These are phyloP conservation scores for Patella ulyssiponensis DNA, from an alignment of 2,888 invertebrate genomes.

Conservation along the genomic window DNA sequence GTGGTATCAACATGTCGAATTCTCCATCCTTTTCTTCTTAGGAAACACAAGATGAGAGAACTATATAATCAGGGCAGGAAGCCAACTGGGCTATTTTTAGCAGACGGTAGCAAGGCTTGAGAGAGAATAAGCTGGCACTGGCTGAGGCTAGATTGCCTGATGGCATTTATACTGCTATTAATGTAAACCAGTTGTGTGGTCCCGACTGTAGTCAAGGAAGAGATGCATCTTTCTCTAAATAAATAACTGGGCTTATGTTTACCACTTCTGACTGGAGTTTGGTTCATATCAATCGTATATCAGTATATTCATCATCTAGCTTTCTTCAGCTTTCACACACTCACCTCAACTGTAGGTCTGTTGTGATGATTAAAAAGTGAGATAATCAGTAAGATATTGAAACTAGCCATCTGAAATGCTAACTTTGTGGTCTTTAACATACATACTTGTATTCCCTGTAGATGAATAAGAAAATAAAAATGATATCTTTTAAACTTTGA, in stretches of 20 bases:
- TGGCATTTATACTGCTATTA: slow-evolving; percentile 28
- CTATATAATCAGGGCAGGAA: neutral
- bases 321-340: slow-evolving; percentile 7
- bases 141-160: neutral
- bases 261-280: slow-evolving; percentile 11
- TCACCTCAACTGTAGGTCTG: slow-evolving; percentile 3
- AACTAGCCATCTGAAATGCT: neutral
- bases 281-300: slow-evolving; percentile 7
- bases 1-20: neutral
- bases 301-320: slow-evolving; percentile 4
- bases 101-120: neutral
- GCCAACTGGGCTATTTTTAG: slow-evolving; percentile 5
- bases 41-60: neutral
- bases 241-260: slow-evolving; percentile 17
- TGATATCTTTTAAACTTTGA: too few species aligned
- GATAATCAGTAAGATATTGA: neutral
- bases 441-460: too few species aligned
- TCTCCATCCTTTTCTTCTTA: neutral
- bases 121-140: neutral
- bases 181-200: slow-evolving; percentile 25
- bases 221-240: slow-evolving; percentile 28
- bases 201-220: slow-evolving; percentile 16
- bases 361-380: neutral
- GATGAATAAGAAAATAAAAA: too few species aligned
- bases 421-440: too few species aligned